These are phyloP conservation scores for Cheilosia variabilis DNA, from an alignment of 2,888 invertebrate genomes.

Conservation along the genomic window DNA sequence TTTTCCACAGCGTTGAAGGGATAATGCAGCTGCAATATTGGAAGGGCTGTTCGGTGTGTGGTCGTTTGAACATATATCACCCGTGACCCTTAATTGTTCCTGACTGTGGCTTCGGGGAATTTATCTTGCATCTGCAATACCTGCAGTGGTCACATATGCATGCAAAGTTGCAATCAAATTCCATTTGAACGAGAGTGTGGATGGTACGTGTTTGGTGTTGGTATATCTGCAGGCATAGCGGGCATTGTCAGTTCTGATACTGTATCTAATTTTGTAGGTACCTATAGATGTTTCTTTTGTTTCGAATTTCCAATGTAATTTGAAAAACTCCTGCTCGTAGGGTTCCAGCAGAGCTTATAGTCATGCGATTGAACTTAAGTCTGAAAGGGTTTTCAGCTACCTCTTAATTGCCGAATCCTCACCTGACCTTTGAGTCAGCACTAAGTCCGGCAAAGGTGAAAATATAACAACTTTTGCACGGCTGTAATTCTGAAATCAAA, in stretches of 20 bases:
- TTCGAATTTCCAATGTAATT: no score
- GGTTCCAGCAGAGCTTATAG: no score
- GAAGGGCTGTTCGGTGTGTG: constrained; percentile 1
- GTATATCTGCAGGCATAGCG: neutral
- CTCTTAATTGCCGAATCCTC: no score
- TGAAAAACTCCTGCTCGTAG: no score
- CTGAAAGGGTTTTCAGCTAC: no score
- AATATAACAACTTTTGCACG: no score
- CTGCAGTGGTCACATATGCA: constrained; percentile 42
- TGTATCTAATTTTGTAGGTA: no score
- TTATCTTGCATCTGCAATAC: constrained; percentile 49
- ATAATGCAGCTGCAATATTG: constrained; percentile 20
- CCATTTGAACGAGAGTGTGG: neutral
- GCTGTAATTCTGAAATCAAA: no score
- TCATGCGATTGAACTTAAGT: no score
- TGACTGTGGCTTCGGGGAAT: constrained; percentile 25
- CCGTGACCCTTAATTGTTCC: constrained; percentile 36
- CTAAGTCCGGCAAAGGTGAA: no score
- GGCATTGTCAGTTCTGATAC: neutral
- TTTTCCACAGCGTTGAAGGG: constrained; percentile 36
- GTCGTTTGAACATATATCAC: constrained; percentile 29
- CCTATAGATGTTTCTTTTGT: neutral
- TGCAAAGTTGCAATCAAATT: constrained; percentile 35
- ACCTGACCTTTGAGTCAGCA: no score
- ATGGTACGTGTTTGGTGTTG: neutral